Evolutionary conservation across 2,113 vertebrate species (phyloP).

Genomic region (Toxostoma redivivum): DNA sequence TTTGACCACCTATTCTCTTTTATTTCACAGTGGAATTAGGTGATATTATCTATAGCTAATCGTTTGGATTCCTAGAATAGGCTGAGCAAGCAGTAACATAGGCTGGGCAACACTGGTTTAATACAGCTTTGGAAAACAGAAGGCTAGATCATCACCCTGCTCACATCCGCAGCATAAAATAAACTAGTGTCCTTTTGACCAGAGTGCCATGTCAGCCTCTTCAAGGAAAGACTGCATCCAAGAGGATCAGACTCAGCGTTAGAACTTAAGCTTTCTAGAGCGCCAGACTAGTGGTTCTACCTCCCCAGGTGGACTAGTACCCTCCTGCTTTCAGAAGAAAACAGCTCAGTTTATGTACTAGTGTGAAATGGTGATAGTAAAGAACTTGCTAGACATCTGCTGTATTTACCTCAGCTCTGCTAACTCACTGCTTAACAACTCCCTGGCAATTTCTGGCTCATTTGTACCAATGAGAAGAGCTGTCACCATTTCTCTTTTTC

Average conservation of each 20-base stretch:
- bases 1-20: constrained; percentile 6
- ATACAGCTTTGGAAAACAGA: constrained; percentile 14
- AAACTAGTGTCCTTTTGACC: neutral
- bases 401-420: neutral
- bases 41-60: neutral
- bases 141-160: neutral
- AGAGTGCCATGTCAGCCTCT: neutral
- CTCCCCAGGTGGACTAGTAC: neutral
- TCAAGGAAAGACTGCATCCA: neutral
- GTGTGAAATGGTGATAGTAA: neutral
- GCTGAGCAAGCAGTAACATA: constrained; percentile 16
- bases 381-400: neutral
- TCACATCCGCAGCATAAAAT: neutral
- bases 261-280: neutral
- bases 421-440: neutral
- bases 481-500: neutral
- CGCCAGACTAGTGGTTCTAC: neutral
- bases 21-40: constrained; percentile 32
- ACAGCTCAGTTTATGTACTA: neutral
- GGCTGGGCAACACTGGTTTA: neutral
- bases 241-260: neutral
- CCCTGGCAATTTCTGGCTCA: neutral
- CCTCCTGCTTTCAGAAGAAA: neutral
- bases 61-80: neutral
- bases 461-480: neutral